Evolutionary conservation across 2,113 vertebrate species (phyloP), one percentile per base, ranked within the genome.

Genomic region (Lycocorax pyrrhopterus): DNA sequence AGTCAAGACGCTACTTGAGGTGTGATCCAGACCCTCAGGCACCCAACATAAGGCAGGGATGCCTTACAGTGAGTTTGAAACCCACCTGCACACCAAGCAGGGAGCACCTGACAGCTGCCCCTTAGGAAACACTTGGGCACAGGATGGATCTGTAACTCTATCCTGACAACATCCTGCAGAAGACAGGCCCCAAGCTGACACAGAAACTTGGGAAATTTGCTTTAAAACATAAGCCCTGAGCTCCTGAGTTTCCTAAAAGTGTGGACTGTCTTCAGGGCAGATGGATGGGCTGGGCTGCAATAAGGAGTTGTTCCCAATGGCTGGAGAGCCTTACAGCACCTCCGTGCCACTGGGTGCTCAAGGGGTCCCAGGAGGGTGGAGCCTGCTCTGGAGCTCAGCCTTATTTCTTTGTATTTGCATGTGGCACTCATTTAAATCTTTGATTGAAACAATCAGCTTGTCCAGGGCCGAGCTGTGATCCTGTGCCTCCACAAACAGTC

Each of bases 381-480:
- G 71, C 23, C n/a, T 16, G 16, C 74, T 5, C 7, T 2, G 6
- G 27, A 89, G 53, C 33, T 87, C 53, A 39, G 71, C 62, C 62
- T 69, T 94, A 66, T 89, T 69, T 23, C 4, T 33, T 52, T 3
- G 2, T 85, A 85, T 93, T 93, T 96, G 59, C 87, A 91, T 91
- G 72, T 95, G 91, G 87, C 87, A 94, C 78, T 93, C 63, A 89
- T 96, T 96, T 95, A 95, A 95, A 90, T 21, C 82, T 91, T 90
- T 95, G 93, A 96, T 90, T 93, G 84, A 94, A 97, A 96, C 94
- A 96, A 96, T 95, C 91, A 96, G 71, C 55, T 95, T 67, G 78
- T 91, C 59, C 89, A 90, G 67, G 78, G 47, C 78, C 0, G 3
- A 91, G 91, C 71, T 95, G 35, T 83, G 91, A 95, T 94, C 74